Base-by-base conservation (phyloP, 1,140 invertebrate genomes). In the Apis mellifera region DNA sequence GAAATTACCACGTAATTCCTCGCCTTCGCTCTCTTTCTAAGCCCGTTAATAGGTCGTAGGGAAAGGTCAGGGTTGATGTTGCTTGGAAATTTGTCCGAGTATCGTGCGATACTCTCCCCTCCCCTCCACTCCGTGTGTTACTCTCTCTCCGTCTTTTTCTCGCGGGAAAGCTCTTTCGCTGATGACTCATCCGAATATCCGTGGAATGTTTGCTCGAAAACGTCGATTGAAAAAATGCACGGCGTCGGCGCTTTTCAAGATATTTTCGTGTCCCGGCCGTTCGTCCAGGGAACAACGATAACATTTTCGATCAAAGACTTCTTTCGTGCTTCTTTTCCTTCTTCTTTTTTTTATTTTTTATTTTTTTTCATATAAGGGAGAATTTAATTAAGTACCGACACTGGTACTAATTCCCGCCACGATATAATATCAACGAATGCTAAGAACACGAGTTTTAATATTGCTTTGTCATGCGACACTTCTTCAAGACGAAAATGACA, bases 61-160 rank as follows among this genome's bases (percentile, higher is more conserved):
- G 55, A 78, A 88, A 86, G 86, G 85, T 88, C 86, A 88, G 83
- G 86, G 83, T 72, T 82, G 55, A 75, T 54, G 64, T 54, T 73
- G 68, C 76, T 73, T 73, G 86, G 32, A 88, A 87, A 88, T 84
- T 88, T 65, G 84, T 81, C 78, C 68, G 64, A n/a, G 23, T 42
- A 26, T 57, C 60, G 57, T 17, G 42, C 54, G 48, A 59, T 55
- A 32, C 50, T 52, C 12, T 8, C 13, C 55, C 2, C 19, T 55
- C 50, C 50, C 57, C 12, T 8, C 13, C 55, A 7, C 19, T 7
- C 7, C 11, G 9, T 8, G n/a, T 42, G 5, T 7, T 59, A 15
- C 57, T 57, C 55, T 57, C 55, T 57, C 55, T 57, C 55, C 8
- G 15, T 23, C 59, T 62, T 2, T 62, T n/a, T 62, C n/a, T 62